Percentiles rank a stretch among this genome's conserved stretches.
Evolutionary conservation across 2,113 vertebrate genomes (phyloP).

Genomic region (Petaurus breviceps): DNA sequence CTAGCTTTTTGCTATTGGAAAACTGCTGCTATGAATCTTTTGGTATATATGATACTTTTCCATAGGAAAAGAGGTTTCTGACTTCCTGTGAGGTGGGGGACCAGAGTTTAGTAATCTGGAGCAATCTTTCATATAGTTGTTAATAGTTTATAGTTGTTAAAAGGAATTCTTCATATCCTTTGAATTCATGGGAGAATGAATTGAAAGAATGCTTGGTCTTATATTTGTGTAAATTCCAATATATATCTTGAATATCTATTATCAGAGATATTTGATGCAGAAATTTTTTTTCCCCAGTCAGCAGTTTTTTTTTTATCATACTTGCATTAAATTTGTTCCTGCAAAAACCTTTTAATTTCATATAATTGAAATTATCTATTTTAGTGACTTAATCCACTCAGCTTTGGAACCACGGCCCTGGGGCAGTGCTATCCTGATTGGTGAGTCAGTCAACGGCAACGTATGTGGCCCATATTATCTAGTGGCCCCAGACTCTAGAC

Average conservation of each 20-base stretch:
- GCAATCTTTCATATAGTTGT: not conserved
- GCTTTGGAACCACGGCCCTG: not conserved
- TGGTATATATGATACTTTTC: not conserved
- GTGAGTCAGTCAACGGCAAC: not conserved
- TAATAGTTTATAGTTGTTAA: not conserved
- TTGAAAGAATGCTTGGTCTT: not conserved
- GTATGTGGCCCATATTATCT: not conserved
- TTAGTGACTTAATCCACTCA: constrained; percentile 1
- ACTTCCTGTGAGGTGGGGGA: not conserved
- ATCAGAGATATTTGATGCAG: not conserved
- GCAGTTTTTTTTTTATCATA: not conserved
- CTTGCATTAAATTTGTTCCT: not conserved
- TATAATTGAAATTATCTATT: not conserved
- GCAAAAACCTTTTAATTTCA: not conserved
- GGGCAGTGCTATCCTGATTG: not conserved
- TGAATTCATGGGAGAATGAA: not conserved
- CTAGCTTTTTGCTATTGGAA: not conserved
- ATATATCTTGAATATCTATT: not conserved
- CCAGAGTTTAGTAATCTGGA: not conserved
- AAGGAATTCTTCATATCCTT: not conserved
- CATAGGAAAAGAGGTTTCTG: not conserved
- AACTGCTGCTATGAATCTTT: not conserved
- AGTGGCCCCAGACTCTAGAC: not conserved
- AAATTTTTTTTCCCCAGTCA: not conserved
- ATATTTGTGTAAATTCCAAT: not conserved